A percentile compares a stretch with the other conserved stretches of the same genome.
Evolutionary conservation across 2,888 invertebrate genomes (phyloP).

Genomic region (Beris chalybata): DNA sequence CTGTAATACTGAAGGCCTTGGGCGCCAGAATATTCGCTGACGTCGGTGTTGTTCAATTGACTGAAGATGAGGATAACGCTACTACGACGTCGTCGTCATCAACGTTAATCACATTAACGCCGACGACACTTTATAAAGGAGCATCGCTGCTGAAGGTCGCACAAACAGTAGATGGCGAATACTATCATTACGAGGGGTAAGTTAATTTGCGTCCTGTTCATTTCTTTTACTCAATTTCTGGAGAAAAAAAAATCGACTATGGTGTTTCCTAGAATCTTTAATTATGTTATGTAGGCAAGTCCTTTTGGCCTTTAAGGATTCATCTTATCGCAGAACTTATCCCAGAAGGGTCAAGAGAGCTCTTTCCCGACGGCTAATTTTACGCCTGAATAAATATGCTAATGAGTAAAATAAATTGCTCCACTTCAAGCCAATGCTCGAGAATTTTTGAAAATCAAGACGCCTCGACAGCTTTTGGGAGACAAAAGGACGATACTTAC

Average conservation of each 20-base stretch:
- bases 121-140: constrained; percentile 56
- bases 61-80: constrained; percentile 1
- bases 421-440: constrained; percentile 26
- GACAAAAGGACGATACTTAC: no score
- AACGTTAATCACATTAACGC: constrained; percentile 54
- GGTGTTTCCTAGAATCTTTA: constrained; percentile 11
- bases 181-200: constrained; percentile 36
- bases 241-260: no score
- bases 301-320: neutral
- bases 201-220: constrained; percentile 9
- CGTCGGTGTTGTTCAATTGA: constrained; percentile 14
- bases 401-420: constrained; percentile 33
- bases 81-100: constrained; percentile 12
- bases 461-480: constrained; percentile 10
- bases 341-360: constrained; percentile 15
- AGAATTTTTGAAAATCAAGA: constrained; percentile 22
- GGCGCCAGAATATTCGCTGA: constrained; percentile 54
- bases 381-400: constrained; percentile 35
- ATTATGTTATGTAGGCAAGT: constrained; percentile 28
- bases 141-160: constrained; percentile 51
- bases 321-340: neutral
- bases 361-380: constrained; percentile 32
- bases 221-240: constrained; percentile 1
- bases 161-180: constrained; percentile 33
- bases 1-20: constrained; percentile 54